Percentiles rank a stretch among this genome's conserved stretches.
These are phyloP conservation scores for Nomada goodeniana DNA, from an alignment of 2,888 invertebrate genomes.

Conservation along the genomic window DNA sequence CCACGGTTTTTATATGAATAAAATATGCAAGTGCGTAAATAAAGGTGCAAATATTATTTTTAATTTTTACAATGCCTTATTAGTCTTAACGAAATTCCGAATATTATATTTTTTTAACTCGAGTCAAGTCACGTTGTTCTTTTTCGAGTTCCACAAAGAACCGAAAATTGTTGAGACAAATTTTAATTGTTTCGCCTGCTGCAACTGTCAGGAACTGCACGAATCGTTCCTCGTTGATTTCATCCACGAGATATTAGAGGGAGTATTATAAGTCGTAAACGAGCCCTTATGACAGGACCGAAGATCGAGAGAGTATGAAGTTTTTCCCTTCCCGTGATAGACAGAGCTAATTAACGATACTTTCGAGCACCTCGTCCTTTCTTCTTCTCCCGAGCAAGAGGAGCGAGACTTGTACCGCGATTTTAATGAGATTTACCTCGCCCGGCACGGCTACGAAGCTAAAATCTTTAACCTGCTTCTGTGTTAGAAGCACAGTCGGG, in stretches of 20 bases:
- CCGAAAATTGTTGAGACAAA: not conserved
- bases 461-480: slow-evolving; percentile 40
- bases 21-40: no score
- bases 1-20: no score
- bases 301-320: slow-evolving; percentile 31
- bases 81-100: no score
- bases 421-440: slow-evolving; percentile 70
- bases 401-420: slow-evolving; percentile 42
- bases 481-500: not conserved
- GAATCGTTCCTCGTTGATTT: slow-evolving; percentile 1
- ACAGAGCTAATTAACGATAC: slow-evolving; percentile 68
- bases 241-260: slow-evolving; percentile 9
- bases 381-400: slow-evolving; percentile 16
- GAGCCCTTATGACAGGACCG: slow-evolving; percentile 19
- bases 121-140: no score
- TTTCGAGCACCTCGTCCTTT: slow-evolving; percentile 32
- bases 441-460: slow-evolving; percentile 54
- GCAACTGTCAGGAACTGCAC: not conserved
- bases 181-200: not conserved
- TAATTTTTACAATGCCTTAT: no score
- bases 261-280: slow-evolving; percentile 30
- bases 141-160: not conserved
- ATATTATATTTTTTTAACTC: no score
- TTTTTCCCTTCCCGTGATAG: slow-evolving; percentile 39
- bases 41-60: no score